Base-by-base conservation (phyloP, 2,797 vertebrate genomes). In the Okamejei kenojei region DNA sequence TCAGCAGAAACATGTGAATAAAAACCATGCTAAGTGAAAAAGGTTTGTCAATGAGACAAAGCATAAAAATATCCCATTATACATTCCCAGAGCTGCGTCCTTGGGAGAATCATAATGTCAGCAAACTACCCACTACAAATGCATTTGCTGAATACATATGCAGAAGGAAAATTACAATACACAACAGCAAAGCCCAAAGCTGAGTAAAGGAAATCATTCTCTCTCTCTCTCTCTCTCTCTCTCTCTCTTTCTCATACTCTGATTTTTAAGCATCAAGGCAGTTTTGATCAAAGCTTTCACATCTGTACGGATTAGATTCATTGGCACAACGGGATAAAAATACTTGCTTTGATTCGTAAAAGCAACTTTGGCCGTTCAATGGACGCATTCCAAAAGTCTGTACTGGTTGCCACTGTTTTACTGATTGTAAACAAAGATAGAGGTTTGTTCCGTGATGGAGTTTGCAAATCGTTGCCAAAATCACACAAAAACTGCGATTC, bases 121-220 rank as follows among this genome's bases (percentile, higher is more conserved):
- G 95, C 96, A 95, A 94, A 74, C 90, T 26, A 74, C 90, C 90
- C 38, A 45, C 79, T 35, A 91, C 68, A 91, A 91, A 45, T 71
- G 94, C 94, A 93, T 96, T 96, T 95, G 96, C 95, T 94, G 96
- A 96, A 96, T 94, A 95, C 94, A 95, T 95, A 95, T 96, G 96
- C 96, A 96, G 94, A 95, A 95, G 90, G 95, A 95, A 94, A 95
- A 95, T 96, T 95, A 95, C 94, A 95, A 95, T 94, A 92, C 94
- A 94, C 94, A 95, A 96, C 94, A 95, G 94, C 94, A 96, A 95
- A 95, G 94, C 78, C 93, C 93, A 94, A 96, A 93, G 96, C 96
- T 96, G 95, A 96, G 94, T 93, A 94, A 0, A 35, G 95, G 95
- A 93, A 94, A 95, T 95, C 96, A 96, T 95, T 95, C 94, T 95